phyloP scores from a whole-genome alignment of 2,113 vertebrate genomes.

The Brevimyrus niger region DNA sequence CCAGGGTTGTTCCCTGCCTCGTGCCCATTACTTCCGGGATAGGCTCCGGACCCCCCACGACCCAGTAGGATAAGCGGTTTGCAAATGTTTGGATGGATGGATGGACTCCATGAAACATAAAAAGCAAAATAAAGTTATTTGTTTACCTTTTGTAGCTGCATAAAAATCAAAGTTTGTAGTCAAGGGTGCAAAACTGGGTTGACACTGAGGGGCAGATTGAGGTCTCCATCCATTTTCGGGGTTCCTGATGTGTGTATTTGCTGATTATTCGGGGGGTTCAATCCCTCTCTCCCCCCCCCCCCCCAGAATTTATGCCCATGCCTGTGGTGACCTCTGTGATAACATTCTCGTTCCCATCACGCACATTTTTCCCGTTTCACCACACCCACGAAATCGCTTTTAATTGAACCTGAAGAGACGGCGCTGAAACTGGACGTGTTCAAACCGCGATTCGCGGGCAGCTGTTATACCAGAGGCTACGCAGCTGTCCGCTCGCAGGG shows the following conservation, averaged over 20 bases:
- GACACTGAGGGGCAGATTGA: neutral
- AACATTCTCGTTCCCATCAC: neutral
- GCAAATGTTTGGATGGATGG: too few species aligned
- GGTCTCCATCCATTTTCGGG: neutral
- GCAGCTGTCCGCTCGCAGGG: neutral
- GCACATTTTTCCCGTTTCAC: neutral
- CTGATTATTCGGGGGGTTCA: neutral
- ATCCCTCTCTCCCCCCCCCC: neutral
- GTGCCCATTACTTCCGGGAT: too few species aligned
- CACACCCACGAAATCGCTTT: neutral
- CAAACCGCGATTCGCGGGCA: neutral
- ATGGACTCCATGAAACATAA: neutral
- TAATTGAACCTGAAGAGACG: neutral
- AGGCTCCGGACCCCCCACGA: too few species aligned
- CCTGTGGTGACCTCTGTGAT: neutral
- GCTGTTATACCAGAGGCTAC: neutral
- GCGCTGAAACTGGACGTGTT: neutral
- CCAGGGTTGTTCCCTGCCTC: too few species aligned
- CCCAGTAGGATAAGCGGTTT: too few species aligned
- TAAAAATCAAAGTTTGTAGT: neutral
- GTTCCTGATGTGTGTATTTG: neutral
- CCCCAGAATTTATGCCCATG: neutral
- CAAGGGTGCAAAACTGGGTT: neutral
- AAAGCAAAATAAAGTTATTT: neutral
- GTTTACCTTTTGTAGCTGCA: neutral